Evolutionary conservation across 2,797 vertebrate genomes (phyloP).

Genomic region (Sebastes kiyomatsui): DNA sequence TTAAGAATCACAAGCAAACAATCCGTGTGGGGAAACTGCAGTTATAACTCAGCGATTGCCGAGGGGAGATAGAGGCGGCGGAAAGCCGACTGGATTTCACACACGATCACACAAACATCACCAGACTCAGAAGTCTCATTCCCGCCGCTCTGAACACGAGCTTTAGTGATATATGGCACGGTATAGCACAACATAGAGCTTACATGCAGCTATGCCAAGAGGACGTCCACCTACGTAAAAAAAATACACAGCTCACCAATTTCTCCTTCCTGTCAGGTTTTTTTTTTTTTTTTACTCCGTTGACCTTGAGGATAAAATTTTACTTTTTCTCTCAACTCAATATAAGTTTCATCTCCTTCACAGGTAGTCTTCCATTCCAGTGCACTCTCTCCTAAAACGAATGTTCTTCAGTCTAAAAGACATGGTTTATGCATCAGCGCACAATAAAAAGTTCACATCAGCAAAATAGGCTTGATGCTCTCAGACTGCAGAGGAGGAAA

Average conservation of each 20-base stretch:
- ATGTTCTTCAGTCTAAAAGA: constrained; percentile 6
- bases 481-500: neutral
- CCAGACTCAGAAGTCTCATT: constrained; percentile 3
- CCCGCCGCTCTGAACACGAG: neutral
- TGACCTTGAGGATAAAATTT: constrained; percentile 11
- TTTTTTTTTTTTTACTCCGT: neutral
- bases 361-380: constrained; percentile 23
- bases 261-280: neutral
- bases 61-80: constrained; percentile 14
- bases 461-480: constrained; percentile 11
- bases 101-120: constrained; percentile 41
- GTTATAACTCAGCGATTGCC: constrained; percentile 27
- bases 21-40: constrained; percentile 23
- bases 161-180: neutral
- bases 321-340: neutral
- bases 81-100: constrained; percentile 38
- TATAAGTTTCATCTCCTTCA: neutral
- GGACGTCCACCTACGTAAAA: neutral
- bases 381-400: constrained; percentile 1
- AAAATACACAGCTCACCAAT: neutral
- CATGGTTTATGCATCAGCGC: constrained; percentile 25
- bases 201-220: neutral
- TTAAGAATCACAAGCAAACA: constrained; percentile 56
- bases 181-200: neutral
- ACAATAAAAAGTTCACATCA: constrained; percentile 17